Evolutionary conservation across 2,888 invertebrate species (phyloP).

Genomic region (Thera obeliscata): DNA sequence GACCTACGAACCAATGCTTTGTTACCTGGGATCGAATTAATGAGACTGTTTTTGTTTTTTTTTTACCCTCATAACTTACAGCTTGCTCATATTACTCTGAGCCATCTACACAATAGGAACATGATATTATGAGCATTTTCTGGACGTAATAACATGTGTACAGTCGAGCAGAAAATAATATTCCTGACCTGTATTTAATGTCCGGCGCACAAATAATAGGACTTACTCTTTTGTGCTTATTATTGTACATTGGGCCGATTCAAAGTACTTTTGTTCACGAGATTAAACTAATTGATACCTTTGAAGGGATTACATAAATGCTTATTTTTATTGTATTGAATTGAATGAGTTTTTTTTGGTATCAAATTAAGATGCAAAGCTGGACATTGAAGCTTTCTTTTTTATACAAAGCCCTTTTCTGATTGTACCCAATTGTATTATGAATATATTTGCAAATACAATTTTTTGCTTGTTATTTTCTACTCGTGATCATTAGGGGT

Average conservation of each 20-base stretch:
- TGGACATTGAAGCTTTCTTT: conserved; percentile 1
- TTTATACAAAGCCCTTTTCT: conserved; percentile 10
- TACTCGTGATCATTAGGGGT: background rate
- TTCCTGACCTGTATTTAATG: conserved; percentile 59
- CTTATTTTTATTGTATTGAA: conserved; percentile 20
- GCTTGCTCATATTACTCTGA: conserved; percentile 12
- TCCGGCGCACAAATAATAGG: conserved; percentile 50
- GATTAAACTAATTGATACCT: conserved; percentile 31
- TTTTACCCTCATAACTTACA: background rate
- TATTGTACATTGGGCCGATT: conserved; percentile 42
- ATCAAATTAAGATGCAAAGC: conserved; percentile 19
- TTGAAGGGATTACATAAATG: conserved; percentile 13
- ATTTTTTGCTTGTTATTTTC: background rate
- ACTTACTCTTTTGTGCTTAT: conserved; percentile 49
- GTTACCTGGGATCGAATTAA: too few species aligned
- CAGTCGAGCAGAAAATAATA: conserved; percentile 64
- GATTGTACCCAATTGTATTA: conserved; percentile 1
- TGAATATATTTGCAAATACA: background rate
- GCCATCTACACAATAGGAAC: conserved; percentile 54
- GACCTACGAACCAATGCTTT: too few species aligned
- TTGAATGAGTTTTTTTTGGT: conserved; percentile 18
- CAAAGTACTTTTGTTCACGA: conserved; percentile 21
- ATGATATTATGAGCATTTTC: conserved; percentile 52
- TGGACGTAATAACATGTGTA: conserved; percentile 62
- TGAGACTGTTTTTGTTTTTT: too few species aligned